Evolutionary conservation across 2,888 invertebrate species (phyloP).

Genomic region (Brenthis ino): DNA sequence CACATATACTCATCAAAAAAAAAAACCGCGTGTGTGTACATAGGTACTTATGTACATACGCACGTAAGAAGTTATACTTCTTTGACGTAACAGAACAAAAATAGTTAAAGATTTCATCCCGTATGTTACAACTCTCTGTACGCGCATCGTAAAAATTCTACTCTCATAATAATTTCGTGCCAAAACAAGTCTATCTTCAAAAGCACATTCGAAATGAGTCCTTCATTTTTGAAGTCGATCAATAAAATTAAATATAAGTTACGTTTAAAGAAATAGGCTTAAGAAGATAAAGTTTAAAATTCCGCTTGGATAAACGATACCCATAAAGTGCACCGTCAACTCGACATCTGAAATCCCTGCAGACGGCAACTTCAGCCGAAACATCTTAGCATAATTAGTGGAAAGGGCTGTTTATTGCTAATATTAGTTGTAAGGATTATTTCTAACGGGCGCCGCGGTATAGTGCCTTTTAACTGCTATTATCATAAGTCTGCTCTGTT

Average conservation of each 20-base stretch:
- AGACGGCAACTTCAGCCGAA: conserved; percentile 62
- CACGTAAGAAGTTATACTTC: too few relatives aligned
- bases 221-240: background rate
- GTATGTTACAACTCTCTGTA: too few relatives aligned
- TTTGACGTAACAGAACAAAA: too few relatives aligned
- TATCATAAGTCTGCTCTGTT: conserved; percentile 57
- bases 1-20: too few relatives aligned
- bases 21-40: too few relatives aligned
- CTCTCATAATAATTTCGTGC: too few relatives aligned
- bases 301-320: conserved; percentile 19
- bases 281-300: conserved; percentile 6
- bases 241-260: background rate
- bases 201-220: too few relatives aligned
- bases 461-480: conserved; percentile 57
- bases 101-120: too few relatives aligned
- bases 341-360: conserved; percentile 61
- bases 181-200: too few relatives aligned
- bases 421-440: conserved; percentile 80
- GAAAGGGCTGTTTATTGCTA: conserved; percentile 77
- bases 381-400: conserved; percentile 79
- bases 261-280: conserved; percentile 7
- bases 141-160: too few relatives aligned
- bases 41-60: too few relatives aligned
- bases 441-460: conserved; percentile 55
- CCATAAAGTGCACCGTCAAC: conserved; percentile 45